A percentile compares a stretch with the other conserved stretches of the same genome.
Conservation (phyloP, 2,888 invertebrate genomes). For the Timema podura region DNA sequence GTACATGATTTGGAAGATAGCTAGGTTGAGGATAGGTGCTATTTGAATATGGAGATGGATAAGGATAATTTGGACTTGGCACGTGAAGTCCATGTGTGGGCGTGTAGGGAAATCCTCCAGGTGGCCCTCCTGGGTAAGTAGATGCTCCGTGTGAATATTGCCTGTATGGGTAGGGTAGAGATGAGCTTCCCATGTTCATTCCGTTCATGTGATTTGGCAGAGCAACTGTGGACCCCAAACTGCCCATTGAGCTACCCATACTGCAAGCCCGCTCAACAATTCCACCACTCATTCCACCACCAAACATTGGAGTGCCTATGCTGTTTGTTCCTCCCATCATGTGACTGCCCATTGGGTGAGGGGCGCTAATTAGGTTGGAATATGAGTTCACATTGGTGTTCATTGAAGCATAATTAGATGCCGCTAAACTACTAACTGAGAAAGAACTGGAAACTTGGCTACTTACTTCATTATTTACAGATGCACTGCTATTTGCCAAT, state of each 20-base stretch:
- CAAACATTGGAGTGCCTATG: conserved; percentile 31
- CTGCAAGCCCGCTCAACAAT: conserved; percentile 35
- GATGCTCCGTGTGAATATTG: conserved; percentile 41
- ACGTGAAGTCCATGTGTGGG: conserved; percentile 58
- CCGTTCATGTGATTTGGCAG: conserved; percentile 35
- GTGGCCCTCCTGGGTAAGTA: conserved; percentile 38
- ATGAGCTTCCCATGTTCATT: conserved; percentile 35
- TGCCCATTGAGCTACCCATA: conserved; percentile 35
- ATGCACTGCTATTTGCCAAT: conserved; percentile 39
- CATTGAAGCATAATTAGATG: conserved; percentile 43
- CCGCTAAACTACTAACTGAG: conserved; percentile 48
- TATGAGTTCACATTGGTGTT: conserved; percentile 39
- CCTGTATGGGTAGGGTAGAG: conserved; percentile 41
- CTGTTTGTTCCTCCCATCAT: conserved; percentile 31
- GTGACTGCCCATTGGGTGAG: conserved; percentile 41
- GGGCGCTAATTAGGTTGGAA: conserved; percentile 46
- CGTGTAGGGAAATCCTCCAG: conserved; percentile 39
- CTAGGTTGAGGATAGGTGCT: conserved; percentile 40
- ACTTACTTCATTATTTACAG: conserved; percentile 29
- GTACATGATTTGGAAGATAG: conserved; percentile 47
- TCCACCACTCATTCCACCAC: conserved; percentile 28
- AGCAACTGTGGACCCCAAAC: conserved; percentile 27
- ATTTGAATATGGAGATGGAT: conserved; percentile 47
- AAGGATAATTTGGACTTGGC: conserved; percentile 66
- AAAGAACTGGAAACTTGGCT: conserved; percentile 42